phyloP scores from a whole-genome alignment of 1,140 invertebrate genomes.

The Leptinotarsa texana region DNA sequence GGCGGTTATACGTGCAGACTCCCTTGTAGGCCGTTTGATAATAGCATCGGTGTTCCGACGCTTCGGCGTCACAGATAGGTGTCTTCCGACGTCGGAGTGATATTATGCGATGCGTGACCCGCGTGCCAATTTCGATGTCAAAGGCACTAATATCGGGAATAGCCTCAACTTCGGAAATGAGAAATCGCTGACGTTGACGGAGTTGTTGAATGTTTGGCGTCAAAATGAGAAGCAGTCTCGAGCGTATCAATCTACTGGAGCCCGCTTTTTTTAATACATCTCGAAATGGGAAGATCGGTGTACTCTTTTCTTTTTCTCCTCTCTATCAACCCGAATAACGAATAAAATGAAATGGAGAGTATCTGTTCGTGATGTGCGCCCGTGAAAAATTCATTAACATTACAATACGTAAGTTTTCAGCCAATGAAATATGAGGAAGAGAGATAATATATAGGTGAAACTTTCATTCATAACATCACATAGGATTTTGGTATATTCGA shows the following conservation, averaged over 20 bases:
- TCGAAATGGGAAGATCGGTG: too few species aligned
- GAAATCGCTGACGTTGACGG: slow-evolving; percentile 15
- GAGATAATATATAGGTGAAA: too few species aligned
- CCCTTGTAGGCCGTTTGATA: not conserved
- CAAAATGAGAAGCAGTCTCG: not conserved
- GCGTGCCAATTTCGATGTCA: slow-evolving; percentile 19
- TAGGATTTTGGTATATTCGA: too few species aligned
- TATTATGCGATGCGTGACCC: slow-evolving; percentile 20
- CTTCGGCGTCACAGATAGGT: slow-evolving; percentile 1
- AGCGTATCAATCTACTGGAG: not conserved
- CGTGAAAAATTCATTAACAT: too few species aligned
- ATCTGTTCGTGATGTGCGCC: too few species aligned
- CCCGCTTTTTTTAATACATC: too few species aligned
- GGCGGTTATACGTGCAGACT: not conserved
- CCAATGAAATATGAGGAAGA: too few species aligned
- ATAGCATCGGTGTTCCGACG: not conserved
- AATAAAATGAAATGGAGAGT: too few species aligned
- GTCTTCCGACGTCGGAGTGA: not conserved
- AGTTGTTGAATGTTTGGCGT: slow-evolving; percentile 1
- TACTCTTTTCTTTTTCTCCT: too few species aligned
- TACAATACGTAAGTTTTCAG: too few species aligned
- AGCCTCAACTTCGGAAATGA: slow-evolving; percentile 12
- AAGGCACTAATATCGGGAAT: slow-evolving; percentile 16
- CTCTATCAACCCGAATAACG: too few species aligned
- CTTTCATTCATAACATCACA: too few species aligned